Evolutionary conservation across 2,113 vertebrate species (phyloP).

Genomic region (Chinchilla lanigera): DNA sequence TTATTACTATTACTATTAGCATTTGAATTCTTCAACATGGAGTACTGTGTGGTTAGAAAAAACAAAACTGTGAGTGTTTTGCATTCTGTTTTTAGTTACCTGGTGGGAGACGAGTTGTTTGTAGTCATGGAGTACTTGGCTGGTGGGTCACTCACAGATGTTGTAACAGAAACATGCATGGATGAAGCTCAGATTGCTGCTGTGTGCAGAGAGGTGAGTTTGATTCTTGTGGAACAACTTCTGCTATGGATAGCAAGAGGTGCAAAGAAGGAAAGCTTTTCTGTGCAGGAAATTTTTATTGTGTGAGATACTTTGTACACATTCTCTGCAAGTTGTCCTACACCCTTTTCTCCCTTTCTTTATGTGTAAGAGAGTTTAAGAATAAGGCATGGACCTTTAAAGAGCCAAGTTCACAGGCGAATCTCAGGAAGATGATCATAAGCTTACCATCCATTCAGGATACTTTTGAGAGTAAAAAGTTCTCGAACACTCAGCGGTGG

Average conservation of each 20-base stretch:
- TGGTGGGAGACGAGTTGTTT: conserved; percentile 97
- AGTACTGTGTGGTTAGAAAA: conserved; percentile 67
- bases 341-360: neutral
- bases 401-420: neutral
- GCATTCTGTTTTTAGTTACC: conserved; percentile 89
- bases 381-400: neutral
- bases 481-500: neutral
- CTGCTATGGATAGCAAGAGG: neutral
- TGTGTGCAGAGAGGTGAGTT: conserved; percentile 96
- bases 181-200: conserved; percentile 99
- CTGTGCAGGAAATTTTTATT: neutral
- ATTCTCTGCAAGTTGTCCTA: neutral
- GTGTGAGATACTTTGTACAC: neutral
- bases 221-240: neutral
- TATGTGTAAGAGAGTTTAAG: neutral
- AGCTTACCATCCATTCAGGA: neutral
- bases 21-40: neutral
- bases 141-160: conserved; percentile 97
- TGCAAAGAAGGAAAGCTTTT: neutral
- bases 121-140: conserved; percentile 99
- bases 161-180: conserved; percentile 99
- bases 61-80: conserved; percentile 65
- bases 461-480: neutral
- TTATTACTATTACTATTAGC: neutral
- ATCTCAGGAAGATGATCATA: neutral